phyloP scores from a whole-genome alignment of 1,140 invertebrate species.

The Venustaconcha ellipsiformis region DNA sequence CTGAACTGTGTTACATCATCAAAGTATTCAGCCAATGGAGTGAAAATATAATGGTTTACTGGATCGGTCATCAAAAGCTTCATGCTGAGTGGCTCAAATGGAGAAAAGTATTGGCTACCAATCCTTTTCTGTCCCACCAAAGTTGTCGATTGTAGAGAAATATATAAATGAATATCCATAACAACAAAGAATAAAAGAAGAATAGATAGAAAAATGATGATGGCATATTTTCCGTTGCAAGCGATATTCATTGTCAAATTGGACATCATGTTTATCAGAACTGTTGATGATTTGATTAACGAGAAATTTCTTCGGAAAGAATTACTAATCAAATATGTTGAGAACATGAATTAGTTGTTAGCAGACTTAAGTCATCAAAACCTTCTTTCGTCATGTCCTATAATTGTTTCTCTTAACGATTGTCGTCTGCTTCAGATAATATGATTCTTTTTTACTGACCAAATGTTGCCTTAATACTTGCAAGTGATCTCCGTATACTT shows the following conservation, averaged over 20 bases:
- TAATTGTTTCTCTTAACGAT: too few species aligned
- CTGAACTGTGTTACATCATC: conserved; percentile 55
- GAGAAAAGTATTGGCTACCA: conserved; percentile 24
- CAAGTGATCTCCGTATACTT: too few species aligned
- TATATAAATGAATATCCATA: conserved; percentile 32
- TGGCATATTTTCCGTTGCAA: conserved; percentile 18
- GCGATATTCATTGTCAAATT: conserved; percentile 10
- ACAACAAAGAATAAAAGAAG: conserved; percentile 26
- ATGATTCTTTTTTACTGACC: too few species aligned
- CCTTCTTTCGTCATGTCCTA: too few species aligned
- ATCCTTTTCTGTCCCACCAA: conserved; percentile 16
- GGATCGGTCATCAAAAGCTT: conserved; percentile 62
- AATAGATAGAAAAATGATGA: conserved; percentile 10
- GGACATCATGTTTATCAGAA: conserved; percentile 18
- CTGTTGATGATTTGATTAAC: background rate
- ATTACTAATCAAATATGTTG: too few species aligned
- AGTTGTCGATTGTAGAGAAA: conserved; percentile 20
- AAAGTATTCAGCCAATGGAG: conserved; percentile 55
- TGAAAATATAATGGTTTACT: conserved; percentile 51
- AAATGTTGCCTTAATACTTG: too few species aligned
- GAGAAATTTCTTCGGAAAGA: too few species aligned
- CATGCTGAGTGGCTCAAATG: conserved; percentile 53
- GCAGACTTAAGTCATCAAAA: too few species aligned
- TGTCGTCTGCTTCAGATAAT: too few species aligned
- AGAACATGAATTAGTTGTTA: too few species aligned